Base-by-base conservation (phyloP, 2,888 invertebrate genomes). In the Drosophila mettleri region DNA sequence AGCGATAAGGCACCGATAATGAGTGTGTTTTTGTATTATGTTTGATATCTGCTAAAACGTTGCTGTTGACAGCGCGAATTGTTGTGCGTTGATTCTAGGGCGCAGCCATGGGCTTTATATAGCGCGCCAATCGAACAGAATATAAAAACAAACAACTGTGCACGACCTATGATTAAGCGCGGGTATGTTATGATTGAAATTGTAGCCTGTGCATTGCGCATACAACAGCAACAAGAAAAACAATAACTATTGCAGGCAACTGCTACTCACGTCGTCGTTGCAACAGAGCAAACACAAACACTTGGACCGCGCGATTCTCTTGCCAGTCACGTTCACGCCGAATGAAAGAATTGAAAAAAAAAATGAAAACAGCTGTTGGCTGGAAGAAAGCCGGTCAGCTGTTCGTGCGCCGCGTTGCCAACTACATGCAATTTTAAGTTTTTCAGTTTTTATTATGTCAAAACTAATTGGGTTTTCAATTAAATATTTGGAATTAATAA, bases 271-370 rank as follows among this genome's bases (percentile, higher is more conserved):
- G 83, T 86, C 18, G 45, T 45, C 48, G 52, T 22, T 36, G 27
- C 43, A 39, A 49, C 38, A 46, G 29, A 43, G 39, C 41, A 36
- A 39, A 60, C 20, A 10, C 54, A 60, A 72, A 45, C 62, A 63
- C 53, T 48, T 43, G 38, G n/a, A 45, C 67, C 57, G 66, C 60
- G 18, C 41, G 48, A 64, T 71, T 82, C 66, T 74, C 68, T 72
- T 77, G 80, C 86, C 46, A 67, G 85, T 87, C 82, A 82, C 82
- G 82, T 82, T 67, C 75, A 55, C 62, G 41, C 53, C 39, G 57
- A 45, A 29, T 82, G 41, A 67, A 70, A 61, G 65, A 66, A 45
- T 24, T 82, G 41, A 67, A 70, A 61, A 67, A 66, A 54, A 41
- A 51, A 29, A 27, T 1, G 27, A 62, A 77, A 86, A 67, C 77